phyloP scores from a whole-genome alignment of 2,113 vertebrate genomes.

The Nycticebus coucang region DNA sequence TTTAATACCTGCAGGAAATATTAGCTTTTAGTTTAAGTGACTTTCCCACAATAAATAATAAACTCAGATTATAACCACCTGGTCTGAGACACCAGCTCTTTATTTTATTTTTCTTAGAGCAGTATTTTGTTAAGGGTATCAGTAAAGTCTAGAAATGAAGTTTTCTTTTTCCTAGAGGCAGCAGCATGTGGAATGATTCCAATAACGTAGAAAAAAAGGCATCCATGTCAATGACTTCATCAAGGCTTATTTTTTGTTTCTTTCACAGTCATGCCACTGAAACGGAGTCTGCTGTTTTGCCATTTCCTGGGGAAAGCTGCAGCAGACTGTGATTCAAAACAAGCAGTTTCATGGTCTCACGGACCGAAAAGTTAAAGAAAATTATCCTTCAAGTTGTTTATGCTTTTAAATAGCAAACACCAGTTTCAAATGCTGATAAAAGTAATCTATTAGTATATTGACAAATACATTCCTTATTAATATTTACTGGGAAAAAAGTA shows the following conservation, averaged over 20 bases:
- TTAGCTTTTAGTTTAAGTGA: background rate
- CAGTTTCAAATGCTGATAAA: slow-evolving; percentile 53
- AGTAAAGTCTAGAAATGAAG: background rate
- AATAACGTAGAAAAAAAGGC: slow-evolving; percentile 21
- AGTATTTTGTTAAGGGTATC: slow-evolving; percentile 27
- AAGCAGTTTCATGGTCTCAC: slow-evolving; percentile 41
- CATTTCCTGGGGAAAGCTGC: background rate
- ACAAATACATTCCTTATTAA: background rate
- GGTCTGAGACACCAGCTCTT: background rate
- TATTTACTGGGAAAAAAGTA: background rate
- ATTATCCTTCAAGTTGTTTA: background rate
- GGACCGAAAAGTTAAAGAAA: slow-evolving; percentile 24
- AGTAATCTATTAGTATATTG: background rate
- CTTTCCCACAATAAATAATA: background rate
- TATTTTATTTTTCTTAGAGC: background rate
- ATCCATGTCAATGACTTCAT: slow-evolving; percentile 52
- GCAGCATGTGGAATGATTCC: slow-evolving; percentile 35
- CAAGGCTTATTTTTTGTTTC: slow-evolving; percentile 69
- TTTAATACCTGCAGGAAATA: background rate
- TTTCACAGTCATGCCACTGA: slow-evolving; percentile 26
- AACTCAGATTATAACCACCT: background rate
- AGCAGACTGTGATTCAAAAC: slow-evolving; percentile 34
- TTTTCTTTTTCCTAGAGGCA: slow-evolving; percentile 55
- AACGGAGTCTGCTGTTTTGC: slow-evolving; percentile 48
- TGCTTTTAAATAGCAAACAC: background rate